Conservation (phyloP, 2,113 vertebrate species). For the Eublepharis macularius region DNA sequence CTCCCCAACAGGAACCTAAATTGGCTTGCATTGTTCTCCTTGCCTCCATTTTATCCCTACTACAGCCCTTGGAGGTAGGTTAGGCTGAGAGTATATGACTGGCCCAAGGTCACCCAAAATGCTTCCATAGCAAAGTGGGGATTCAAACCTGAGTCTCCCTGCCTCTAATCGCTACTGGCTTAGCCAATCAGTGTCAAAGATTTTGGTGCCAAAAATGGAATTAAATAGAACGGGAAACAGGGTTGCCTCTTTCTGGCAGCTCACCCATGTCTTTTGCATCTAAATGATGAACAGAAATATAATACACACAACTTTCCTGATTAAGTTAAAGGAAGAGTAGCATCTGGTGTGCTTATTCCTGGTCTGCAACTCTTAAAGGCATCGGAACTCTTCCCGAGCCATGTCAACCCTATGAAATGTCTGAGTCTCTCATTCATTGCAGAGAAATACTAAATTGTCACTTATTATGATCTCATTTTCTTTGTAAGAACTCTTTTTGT, state of each 20-base stretch:
- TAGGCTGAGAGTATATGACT: too few relatives aligned
- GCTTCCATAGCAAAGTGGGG: too few relatives aligned
- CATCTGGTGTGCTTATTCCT: neutral
- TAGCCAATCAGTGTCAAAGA: neutral
- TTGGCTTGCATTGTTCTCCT: too few relatives aligned
- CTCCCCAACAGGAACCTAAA: too few relatives aligned
- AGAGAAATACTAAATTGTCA: constrained; percentile 32
- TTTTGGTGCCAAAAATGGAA: neutral
- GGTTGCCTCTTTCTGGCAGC: neutral
- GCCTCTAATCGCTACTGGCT: too few relatives aligned
- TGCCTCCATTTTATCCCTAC: too few relatives aligned
- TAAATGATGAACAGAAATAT: neutral
- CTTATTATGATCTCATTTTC: constrained; percentile 35
- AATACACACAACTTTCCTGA: neutral
- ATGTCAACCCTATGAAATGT: neutral
- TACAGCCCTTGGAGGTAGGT: too few relatives aligned
- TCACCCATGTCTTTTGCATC: neutral
- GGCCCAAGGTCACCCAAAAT: too few relatives aligned
- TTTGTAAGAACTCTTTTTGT: constrained; percentile 27
- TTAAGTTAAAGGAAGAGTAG: neutral
- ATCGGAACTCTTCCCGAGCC: neutral
- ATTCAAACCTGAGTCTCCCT: too few relatives aligned
- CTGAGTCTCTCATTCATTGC: constrained; percentile 20
- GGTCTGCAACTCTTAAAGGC: neutral
- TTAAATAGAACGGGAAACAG: neutral